Conservation (phyloP, 2,113 vertebrate genomes). For the Aphyosemion australe region DNA sequence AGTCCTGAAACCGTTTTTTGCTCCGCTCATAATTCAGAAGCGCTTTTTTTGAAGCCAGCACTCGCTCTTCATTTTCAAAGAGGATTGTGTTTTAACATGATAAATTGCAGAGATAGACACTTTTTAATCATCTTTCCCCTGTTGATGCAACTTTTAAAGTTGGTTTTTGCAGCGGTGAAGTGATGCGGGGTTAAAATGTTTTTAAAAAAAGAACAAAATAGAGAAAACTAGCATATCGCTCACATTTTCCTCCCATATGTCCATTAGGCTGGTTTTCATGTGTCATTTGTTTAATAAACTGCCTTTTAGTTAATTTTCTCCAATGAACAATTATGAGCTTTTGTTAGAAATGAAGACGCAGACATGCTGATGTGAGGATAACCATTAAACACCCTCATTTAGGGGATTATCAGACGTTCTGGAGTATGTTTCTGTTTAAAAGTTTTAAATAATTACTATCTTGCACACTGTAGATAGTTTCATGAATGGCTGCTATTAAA, state of each 20-base stretch:
- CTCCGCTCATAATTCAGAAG: conserved; percentile 61
- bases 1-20: conserved; percentile 56
- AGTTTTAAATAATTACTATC: neutral
- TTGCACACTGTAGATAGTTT: neutral
- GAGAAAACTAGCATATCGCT: neutral
- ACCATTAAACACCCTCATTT: neutral
- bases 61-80: conserved; percentile 53
- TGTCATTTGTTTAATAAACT: neutral
- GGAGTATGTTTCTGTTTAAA: neutral
- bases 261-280: conserved; percentile 2
- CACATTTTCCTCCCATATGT: conserved; percentile 10
- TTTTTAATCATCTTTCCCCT: conserved; percentile 42
- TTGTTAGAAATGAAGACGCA: neutral
- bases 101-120: conserved; percentile 57
- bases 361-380: neutral
- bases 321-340: neutral
- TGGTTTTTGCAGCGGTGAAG: neutral
- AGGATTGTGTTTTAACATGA: conserved; percentile 56
- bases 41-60: conserved; percentile 54
- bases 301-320: neutral
- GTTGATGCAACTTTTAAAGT: neutral
- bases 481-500: neutral
- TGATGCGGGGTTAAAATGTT: neutral
- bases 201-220: neutral
- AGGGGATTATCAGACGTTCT: too few relatives aligned